These are phyloP conservation scores for Corythoichthys intestinalis DNA, from an alignment of 2,113 vertebrate genomes.

Conservation along the genomic window DNA sequence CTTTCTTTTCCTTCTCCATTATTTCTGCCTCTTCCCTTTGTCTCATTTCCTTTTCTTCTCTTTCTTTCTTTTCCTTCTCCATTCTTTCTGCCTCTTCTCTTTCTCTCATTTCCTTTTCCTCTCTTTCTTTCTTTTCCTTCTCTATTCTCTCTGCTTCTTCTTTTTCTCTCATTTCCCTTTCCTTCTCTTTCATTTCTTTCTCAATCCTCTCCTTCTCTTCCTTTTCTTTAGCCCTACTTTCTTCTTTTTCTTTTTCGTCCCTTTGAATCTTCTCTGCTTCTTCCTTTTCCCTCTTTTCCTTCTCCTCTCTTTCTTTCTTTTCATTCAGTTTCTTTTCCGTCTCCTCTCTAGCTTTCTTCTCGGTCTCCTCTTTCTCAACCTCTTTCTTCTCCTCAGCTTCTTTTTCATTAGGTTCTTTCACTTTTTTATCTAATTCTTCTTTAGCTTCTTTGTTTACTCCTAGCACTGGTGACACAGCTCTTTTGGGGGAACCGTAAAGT, in stretches of 20 bases:
- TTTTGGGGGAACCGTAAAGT: conserved; percentile 62
- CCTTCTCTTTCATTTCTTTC: conserved; percentile 11
- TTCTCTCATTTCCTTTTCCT: conserved; percentile 15
- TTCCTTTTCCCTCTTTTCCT: conserved; percentile 17
- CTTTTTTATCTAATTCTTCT: conserved; percentile 25
- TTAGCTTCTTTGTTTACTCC: conserved; percentile 48
- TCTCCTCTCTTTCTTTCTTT: not conserved
- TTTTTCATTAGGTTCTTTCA: conserved; percentile 14
- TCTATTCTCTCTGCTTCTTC: conserved; percentile 7
- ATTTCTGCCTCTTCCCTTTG: conserved; percentile 13
- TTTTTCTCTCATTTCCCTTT: not conserved
- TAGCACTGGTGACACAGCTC: conserved; percentile 46
- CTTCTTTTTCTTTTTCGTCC: conserved; percentile 7
- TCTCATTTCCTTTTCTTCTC: conserved; percentile 4
- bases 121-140: conserved; percentile 8
- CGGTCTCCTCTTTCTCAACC: conserved; percentile 5
- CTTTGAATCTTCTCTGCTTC: not conserved
- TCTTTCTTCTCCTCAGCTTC: conserved; percentile 23
- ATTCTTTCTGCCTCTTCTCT: conserved; percentile 14
- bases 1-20: conserved; percentile 17
- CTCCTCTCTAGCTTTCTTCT: not conserved
- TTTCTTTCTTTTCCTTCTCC: conserved; percentile 4
- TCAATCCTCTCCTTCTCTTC: not conserved
- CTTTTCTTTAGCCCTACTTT: conserved; percentile 1
- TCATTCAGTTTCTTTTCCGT: conserved; percentile 9